Percentiles rank a stretch among this genome's conserved stretches.
Evolutionary conservation across 2,888 invertebrate species (phyloP).

Genomic region (Encarsia formosa): DNA sequence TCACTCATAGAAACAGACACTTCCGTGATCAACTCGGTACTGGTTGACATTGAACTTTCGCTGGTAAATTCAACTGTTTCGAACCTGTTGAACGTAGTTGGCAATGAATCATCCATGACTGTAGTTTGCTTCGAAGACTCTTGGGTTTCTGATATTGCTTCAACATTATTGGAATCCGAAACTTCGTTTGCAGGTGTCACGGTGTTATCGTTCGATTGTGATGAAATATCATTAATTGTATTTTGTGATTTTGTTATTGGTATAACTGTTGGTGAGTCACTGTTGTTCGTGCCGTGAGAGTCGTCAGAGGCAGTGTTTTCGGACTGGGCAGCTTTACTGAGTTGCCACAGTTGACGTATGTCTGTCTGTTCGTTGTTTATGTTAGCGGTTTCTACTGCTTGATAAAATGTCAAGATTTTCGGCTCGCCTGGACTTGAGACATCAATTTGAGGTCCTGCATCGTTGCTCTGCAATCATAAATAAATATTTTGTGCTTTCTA

Average conservation of each 20-base stretch:
- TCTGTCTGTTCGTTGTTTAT: constrained; percentile 44
- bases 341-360: constrained; percentile 33
- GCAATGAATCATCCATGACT: neutral
- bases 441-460: constrained; percentile 37
- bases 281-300: constrained; percentile 45
- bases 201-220: constrained; percentile 32
- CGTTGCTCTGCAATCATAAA: constrained; percentile 44
- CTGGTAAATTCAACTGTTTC: neutral
- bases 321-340: constrained; percentile 44
- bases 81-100: neutral
- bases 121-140: neutral
- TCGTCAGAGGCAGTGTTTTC: constrained; percentile 38
- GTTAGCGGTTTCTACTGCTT: constrained; percentile 45
- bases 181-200: constrained; percentile 29
- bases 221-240: constrained; percentile 25
- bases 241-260: constrained; percentile 33
- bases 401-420: constrained; percentile 45
- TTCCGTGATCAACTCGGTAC: constrained; percentile 24
- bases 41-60: constrained; percentile 15
- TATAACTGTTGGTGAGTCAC: constrained; percentile 41
- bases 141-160: constrained; percentile 5
- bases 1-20: constrained; percentile 22
- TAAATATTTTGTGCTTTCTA: constrained; percentile 33
- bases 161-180: constrained; percentile 31
- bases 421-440: constrained; percentile 46